Percentiles rank a stretch among this genome's conserved stretches.
These are phyloP conservation scores for Drosophila kohkoa DNA, from an alignment of 1,140 invertebrate genomes.

Conservation along the genomic window DNA sequence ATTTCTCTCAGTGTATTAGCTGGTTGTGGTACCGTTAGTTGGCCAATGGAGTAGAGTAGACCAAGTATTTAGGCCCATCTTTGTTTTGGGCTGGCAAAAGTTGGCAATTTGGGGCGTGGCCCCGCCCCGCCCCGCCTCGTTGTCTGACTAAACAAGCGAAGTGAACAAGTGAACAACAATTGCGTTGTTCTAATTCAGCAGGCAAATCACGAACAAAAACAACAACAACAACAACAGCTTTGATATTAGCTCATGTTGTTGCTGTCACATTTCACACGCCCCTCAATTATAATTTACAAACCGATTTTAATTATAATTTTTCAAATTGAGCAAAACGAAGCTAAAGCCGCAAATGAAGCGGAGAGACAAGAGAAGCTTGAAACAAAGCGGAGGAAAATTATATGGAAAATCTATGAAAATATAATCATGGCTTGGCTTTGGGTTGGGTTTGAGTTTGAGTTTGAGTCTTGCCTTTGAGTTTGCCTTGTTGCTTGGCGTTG, in stretches of 20 bases:
- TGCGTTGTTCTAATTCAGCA: conserved; percentile 73
- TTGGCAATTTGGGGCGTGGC: conserved; percentile 14
- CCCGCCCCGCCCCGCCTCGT: too few species aligned
- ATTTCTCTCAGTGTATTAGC: background rate
- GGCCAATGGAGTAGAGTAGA: background rate
- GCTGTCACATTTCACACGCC: conserved; percentile 70
- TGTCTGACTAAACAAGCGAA: conserved; percentile 29
- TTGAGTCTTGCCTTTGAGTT: background rate
- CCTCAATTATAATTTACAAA: conserved; percentile 79
- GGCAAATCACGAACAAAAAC: conserved; percentile 59
- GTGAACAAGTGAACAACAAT: conserved; percentile 25
- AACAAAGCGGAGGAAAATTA: conserved; percentile 12
- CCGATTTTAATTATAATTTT: conserved; percentile 77
- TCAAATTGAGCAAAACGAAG: conserved; percentile 54
- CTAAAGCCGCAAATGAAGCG: conserved; percentile 72
- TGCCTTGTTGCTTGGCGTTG: conserved; percentile 63
- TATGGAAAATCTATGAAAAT: conserved; percentile 19
- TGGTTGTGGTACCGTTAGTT: background rate
- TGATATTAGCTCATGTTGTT: conserved; percentile 19
- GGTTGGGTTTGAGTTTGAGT: background rate
- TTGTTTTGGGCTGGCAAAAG: background rate
- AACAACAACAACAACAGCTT: conserved; percentile 28
- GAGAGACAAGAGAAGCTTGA: background rate
- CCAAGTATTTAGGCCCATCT: background rate
- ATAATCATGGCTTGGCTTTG: conserved; percentile 2